Percentiles rank a stretch among this genome's conserved stretches.
phyloP scores from a whole-genome alignment of 2,888 invertebrate species.

The Andrena flavipes region DNA sequence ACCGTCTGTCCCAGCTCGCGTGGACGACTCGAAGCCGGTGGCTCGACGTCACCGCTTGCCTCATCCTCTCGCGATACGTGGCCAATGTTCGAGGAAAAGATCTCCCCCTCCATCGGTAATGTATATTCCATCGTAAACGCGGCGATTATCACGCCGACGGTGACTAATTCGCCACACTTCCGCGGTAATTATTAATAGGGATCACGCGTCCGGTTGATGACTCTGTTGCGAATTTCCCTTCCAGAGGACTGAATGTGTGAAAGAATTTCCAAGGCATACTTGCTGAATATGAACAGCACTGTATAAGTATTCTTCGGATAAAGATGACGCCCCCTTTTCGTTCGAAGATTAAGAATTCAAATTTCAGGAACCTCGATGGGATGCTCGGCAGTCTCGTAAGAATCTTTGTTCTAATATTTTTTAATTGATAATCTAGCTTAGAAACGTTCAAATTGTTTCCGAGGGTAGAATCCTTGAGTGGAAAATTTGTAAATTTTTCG shows the following conservation, averaged over 20 bases:
- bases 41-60: neutral
- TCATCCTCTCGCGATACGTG: slow-evolving; percentile 2
- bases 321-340: too few relatives aligned
- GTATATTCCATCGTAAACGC: neutral
- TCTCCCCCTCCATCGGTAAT: neutral
- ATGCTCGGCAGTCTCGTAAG: too few relatives aligned
- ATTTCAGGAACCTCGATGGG: too few relatives aligned
- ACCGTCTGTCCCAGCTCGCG: neutral
- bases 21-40: neutral
- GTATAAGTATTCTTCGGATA: too few relatives aligned
- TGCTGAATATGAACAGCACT: too few relatives aligned
- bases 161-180: slow-evolving; percentile 5
- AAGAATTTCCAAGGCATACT: neutral
- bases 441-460: too few relatives aligned
- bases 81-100: neutral
- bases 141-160: neutral
- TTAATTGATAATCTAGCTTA: too few relatives aligned
- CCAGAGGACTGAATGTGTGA: neutral
- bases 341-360: too few relatives aligned
- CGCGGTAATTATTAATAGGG: slow-evolving; percentile 18
- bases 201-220: slow-evolving; percentile 18
- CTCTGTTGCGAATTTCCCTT: neutral
- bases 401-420: too few relatives aligned
- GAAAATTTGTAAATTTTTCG: too few relatives aligned
- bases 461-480: too few relatives aligned